Evolutionary conservation across 2,113 vertebrate species (phyloP), one percentile per base, ranked within the genome.

Genomic region (Arvicanthis niloticus): DNA sequence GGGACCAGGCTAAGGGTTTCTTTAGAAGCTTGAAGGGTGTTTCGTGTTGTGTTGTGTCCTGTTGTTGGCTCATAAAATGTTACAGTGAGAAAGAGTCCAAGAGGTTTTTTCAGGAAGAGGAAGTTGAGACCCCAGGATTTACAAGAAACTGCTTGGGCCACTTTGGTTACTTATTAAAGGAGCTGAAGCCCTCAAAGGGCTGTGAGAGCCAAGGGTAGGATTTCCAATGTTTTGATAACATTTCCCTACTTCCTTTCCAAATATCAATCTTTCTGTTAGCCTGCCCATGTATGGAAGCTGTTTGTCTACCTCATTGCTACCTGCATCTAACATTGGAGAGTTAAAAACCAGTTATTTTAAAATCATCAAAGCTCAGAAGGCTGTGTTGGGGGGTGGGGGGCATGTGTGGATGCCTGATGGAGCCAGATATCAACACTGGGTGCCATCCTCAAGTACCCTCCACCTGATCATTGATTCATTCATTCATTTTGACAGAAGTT

Each of bases 31-130:
- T 91, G 10, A 93, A 85, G 93, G 42, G 2, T 88, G 15, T 40
- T 26, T 88, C 29, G 34, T n/a, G 68, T 51, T 87, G 62, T 19
- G 11, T 82, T 22, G 17, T 97, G 58, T 84, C 21, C 9, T 97
- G 37, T 82, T 95, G 94, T 94, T 77, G 88, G 72, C 85, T 94
- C 95, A 95, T 95, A 96, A 95, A 96, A 88, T 58, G 45, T 95
- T 94, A 86, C n/a, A 89, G n/a, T 89, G 81, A 96, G 56, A 94
- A 90, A 58, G 65, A 96, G 85, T 24, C 72, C 42, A 82, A 37
- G 40, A 60, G 85, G 93, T 97, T 94, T 90, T 91, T 82, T 78
- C 70, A 91, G 76, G 72, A 93, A 62, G 70, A 95, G 34, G 72
- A 97, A 94, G 85, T 15, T 40, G 13, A 42, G 89, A 93, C 31